Conservation (phyloP, 2,888 invertebrate genomes). For the Muscina levida region DNA sequence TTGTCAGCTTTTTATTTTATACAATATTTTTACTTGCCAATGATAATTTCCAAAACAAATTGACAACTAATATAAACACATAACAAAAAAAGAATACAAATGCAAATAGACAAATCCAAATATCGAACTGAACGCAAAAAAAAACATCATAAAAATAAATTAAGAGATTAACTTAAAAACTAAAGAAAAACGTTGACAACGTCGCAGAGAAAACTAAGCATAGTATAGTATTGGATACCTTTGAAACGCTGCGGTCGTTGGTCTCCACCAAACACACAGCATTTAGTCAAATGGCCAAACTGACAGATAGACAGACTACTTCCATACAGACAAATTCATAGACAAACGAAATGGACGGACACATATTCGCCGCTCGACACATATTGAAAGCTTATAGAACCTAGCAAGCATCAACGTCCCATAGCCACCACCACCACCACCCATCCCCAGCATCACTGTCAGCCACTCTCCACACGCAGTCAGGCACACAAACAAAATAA, state of each 20-base stretch:
- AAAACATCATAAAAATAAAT: slow-evolving; percentile 64
- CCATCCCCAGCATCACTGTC: background rate
- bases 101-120: slow-evolving; percentile 9
- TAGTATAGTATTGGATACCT: background rate
- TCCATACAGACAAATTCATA: background rate
- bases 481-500: background rate
- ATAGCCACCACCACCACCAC: background rate
- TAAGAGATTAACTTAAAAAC: slow-evolving; percentile 66
- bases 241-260: background rate
- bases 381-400: background rate
- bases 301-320: slow-evolving; percentile 2
- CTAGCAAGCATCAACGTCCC: no score
- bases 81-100: slow-evolving; percentile 30
- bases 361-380: background rate
- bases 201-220: background rate
- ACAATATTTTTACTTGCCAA: slow-evolving; percentile 37
- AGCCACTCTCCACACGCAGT: background rate
- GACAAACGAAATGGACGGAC: background rate
- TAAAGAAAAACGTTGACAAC: background rate
- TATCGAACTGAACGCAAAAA: slow-evolving; percentile 22
- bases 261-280: slow-evolving; percentile 26
- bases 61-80: slow-evolving; percentile 58
- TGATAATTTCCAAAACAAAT: slow-evolving; percentile 61
- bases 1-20: slow-evolving; percentile 41
- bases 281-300: slow-evolving; percentile 38